Conservation (phyloP, 2,113 vertebrate genomes). For the Xiphophorus maculatus region DNA sequence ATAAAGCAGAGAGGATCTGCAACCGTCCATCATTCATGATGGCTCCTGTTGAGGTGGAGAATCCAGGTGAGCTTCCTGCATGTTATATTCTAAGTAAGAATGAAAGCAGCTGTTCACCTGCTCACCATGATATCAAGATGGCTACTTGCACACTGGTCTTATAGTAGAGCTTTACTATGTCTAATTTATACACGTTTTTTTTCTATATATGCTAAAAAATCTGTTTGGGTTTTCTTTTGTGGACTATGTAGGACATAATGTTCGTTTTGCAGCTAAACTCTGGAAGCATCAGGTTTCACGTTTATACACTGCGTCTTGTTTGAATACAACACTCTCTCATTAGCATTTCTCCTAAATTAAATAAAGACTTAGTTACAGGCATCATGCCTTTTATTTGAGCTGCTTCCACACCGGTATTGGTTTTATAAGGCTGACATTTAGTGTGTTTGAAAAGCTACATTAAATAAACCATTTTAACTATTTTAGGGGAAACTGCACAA, state of each 20-base stretch:
- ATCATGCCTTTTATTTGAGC: not conserved
- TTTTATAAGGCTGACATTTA: not conserved
- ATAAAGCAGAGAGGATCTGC: not conserved
- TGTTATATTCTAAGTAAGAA: not conserved
- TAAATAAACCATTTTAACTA: too few species aligned
- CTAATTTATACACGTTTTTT: not conserved
- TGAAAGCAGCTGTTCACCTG: not conserved
- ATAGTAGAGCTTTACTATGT: not conserved
- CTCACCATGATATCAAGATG: not conserved
- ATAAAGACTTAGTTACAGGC: not conserved
- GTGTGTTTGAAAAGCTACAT: too few species aligned
- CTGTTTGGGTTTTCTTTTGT: not conserved
- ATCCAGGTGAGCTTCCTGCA: slow-evolving; percentile 26
- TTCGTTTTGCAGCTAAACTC: not conserved
- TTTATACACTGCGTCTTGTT: not conserved
- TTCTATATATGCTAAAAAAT: not conserved
- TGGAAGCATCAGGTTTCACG: not conserved
- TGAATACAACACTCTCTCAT: not conserved
- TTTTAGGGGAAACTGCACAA: not conserved
- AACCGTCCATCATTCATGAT: slow-evolving; percentile 16
- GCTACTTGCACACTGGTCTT: not conserved
- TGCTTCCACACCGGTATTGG: not conserved
- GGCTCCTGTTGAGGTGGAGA: slow-evolving; percentile 9
- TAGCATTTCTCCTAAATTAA: not conserved
- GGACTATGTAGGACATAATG: slow-evolving; percentile 8